Percentiles rank a stretch among this genome's conserved stretches.
These are phyloP conservation scores for Epinephelus fuscoguttatus DNA, from an alignment of 2,113 vertebrate species.

Conservation along the genomic window DNA sequence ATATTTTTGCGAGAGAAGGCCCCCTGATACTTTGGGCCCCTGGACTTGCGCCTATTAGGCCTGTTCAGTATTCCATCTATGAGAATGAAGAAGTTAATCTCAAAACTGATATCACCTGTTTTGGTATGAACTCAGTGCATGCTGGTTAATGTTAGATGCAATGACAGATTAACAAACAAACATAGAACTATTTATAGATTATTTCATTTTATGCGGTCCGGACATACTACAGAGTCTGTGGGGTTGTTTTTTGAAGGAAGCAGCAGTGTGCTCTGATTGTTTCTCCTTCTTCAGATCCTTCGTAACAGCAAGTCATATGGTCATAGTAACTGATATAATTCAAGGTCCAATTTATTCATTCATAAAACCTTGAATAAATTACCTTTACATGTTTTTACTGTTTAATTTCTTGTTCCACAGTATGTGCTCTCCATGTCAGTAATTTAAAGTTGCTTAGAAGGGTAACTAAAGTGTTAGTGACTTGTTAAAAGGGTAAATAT, in stretches of 20 bases:
- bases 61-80: background rate
- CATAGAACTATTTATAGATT: background rate
- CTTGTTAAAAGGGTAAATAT: background rate
- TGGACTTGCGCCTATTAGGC: too few species aligned
- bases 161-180: background rate
- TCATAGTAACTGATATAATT: too few species aligned
- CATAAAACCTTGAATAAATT: background rate
- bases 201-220: background rate
- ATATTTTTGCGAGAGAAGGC: too few species aligned
- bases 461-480: background rate
- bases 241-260: background rate
- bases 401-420: background rate
- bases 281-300: too few species aligned
- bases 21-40: too few species aligned
- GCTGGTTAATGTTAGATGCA: background rate
- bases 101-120: background rate
- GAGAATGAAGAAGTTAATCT: background rate
- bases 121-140: background rate
- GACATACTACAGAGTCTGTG: background rate
- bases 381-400: background rate
- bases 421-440: background rate
- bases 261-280: background rate
- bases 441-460: background rate
- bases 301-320: too few species aligned
- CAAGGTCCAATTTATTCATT: background rate